Conservation (phyloP, 2,888 invertebrate genomes). For the Amiota minor region DNA sequence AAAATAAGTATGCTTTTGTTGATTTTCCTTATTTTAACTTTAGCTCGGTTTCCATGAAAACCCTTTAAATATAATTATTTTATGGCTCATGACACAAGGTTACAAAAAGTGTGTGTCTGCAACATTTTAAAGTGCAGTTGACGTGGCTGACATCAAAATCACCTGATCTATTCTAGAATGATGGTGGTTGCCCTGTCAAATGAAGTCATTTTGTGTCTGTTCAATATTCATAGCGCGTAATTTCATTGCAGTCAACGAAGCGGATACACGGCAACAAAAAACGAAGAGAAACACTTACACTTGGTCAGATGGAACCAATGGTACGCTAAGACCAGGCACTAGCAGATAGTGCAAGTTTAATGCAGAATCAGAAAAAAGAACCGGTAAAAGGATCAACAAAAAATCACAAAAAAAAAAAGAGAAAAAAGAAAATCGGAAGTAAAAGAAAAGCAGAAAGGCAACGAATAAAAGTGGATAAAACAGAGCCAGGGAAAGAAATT, state of each 20-base stretch:
- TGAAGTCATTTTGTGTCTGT: conserved; percentile 32
- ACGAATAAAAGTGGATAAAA: not conserved
- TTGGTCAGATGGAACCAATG: not conserved
- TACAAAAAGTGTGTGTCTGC: too few species aligned
- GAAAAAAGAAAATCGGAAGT: not conserved
- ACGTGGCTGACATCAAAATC: too few species aligned
- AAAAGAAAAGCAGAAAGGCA: not conserved
- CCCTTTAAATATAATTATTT: too few species aligned
- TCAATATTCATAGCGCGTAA: conserved; percentile 67
- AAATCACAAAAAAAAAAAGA: not conserved
- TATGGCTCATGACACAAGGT: too few species aligned
- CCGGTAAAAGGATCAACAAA: not conserved
- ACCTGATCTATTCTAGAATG: too few species aligned
- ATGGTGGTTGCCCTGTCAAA: too few species aligned
- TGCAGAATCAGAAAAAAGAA: not conserved
- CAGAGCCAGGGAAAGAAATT: too few species aligned
- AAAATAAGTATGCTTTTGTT: too few species aligned
- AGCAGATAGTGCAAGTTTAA: not conserved
- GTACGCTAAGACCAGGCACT: not conserved
- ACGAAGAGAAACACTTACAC: not conserved
- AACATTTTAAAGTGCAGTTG: too few species aligned
- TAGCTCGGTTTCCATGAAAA: too few species aligned
- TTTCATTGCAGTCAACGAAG: conserved; percentile 64
- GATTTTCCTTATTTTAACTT: too few species aligned
- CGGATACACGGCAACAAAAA: conserved; percentile 14